These are phyloP conservation scores for Enteromius argenteus DNA, from an alignment of 2,797 vertebrate genomes.

Conservation along the genomic window DNA sequence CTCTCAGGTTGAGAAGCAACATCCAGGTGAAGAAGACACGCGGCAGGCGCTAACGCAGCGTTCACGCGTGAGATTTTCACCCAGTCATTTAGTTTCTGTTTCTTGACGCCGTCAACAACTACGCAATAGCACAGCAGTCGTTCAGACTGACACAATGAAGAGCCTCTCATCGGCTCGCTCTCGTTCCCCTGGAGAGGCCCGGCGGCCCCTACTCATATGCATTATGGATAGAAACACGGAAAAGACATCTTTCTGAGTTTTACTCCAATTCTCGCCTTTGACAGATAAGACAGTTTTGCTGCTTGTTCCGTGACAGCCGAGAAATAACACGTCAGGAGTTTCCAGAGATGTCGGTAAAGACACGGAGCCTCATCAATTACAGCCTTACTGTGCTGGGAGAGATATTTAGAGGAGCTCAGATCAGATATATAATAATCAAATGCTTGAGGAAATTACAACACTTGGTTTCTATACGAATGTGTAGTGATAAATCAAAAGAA, in stretches of 20 bases:
- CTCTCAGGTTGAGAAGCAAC: slow-evolving; percentile 45
- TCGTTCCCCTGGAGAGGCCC: background rate
- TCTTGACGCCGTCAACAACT: slow-evolving; percentile 3
- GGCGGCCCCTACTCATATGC: background rate
- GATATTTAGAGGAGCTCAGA: background rate
- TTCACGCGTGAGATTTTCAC: slow-evolving; percentile 15
- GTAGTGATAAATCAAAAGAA: background rate
- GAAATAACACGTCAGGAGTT: slow-evolving; percentile 21
- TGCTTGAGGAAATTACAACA: background rate
- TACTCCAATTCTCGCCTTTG: slow-evolving; percentile 19
- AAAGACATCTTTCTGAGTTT: slow-evolving; percentile 21
- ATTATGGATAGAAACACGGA: slow-evolving; percentile 22
- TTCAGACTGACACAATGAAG: slow-evolving; percentile 12
- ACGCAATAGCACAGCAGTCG: background rate
- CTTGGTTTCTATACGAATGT: no score
- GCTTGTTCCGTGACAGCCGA: slow-evolving; percentile 7
- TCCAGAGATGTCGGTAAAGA: background rate
- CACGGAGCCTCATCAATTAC: background rate
- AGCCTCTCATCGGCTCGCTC: background rate
- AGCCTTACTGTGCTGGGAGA: background rate
- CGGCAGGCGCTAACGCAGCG: slow-evolving; percentile 1
- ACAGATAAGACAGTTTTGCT: slow-evolving; percentile 11
- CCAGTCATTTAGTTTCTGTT: slow-evolving; percentile 4
- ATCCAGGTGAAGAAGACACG: slow-evolving; percentile 46
- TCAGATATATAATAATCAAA: background rate